Evolutionary conservation across 2,888 invertebrate species (phyloP).

Genomic region (Gymnosoma rotundatum): DNA sequence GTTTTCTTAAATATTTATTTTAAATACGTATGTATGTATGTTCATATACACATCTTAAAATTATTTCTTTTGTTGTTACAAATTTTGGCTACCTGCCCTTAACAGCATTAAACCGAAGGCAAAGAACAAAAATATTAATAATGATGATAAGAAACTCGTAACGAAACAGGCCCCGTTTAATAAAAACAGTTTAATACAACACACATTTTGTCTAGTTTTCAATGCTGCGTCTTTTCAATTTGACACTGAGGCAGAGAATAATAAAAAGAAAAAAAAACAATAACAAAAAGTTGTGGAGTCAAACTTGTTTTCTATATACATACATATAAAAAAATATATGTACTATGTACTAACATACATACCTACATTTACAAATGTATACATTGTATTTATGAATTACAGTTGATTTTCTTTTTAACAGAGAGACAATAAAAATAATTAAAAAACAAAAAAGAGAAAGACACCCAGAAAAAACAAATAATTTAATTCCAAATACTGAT

Average conservation of each 20-base stretch:
- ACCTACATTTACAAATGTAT: constrained; percentile 1
- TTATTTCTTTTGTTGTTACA: no score
- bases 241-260: neutral
- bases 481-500: no score
- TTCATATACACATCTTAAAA: no score
- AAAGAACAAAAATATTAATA: neutral
- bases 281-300: neutral
- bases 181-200: constrained; percentile 19
- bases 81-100: no score
- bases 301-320: neutral
- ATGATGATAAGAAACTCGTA: neutral
- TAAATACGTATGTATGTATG: no score
- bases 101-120: no score
- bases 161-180: constrained; percentile 40
- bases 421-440: no score
- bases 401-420: no score
- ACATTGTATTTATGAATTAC: neutral
- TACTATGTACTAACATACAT: neutral
- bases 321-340: neutral
- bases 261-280: neutral
- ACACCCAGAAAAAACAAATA: no score
- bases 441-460: no score
- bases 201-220: neutral
- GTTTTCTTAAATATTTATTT: no score
- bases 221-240: neutral